These are phyloP conservation scores for Tichodroma muraria DNA, from an alignment of 2,113 vertebrate species.

Conservation along the genomic window DNA sequence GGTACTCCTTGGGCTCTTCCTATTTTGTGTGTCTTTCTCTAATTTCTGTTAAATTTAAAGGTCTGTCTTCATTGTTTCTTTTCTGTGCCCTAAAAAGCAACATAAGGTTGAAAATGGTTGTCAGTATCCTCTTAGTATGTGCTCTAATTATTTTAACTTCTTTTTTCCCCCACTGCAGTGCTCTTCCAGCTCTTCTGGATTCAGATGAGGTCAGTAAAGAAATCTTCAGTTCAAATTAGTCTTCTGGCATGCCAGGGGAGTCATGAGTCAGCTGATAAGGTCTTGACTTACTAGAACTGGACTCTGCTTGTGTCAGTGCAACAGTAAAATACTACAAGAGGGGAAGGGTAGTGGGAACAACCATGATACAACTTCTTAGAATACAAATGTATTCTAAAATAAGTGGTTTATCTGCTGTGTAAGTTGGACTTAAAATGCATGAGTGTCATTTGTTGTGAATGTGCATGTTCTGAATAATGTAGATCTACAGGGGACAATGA, in stretches of 20 bases:
- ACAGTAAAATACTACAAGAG: background rate
- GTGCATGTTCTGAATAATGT: background rate
- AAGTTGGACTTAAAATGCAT: background rate
- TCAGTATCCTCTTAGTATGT: background rate
- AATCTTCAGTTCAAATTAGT: background rate
- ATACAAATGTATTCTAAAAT: background rate
- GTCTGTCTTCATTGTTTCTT: background rate
- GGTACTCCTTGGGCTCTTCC: background rate
- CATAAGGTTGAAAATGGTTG: background rate
- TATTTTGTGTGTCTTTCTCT: background rate
- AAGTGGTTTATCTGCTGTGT: background rate
- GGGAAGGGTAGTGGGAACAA: background rate
- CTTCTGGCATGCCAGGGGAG: slow-evolving; percentile 11
- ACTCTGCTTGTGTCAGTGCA: background rate
- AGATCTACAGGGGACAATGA: background rate
- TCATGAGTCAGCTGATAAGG: background rate
- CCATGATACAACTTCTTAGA: background rate
- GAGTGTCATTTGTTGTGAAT: background rate
- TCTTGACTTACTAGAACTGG: background rate
- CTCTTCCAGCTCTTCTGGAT: slow-evolving; percentile 80
- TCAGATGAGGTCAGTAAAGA: slow-evolving; percentile 80
- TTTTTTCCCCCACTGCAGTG: slow-evolving; percentile 27
- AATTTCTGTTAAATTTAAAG: background rate
- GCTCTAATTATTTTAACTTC: background rate
- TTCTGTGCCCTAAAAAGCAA: background rate